Evolutionary conservation across 2,113 vertebrate species (phyloP).

Genomic region (Dryoscopus gambensis): DNA sequence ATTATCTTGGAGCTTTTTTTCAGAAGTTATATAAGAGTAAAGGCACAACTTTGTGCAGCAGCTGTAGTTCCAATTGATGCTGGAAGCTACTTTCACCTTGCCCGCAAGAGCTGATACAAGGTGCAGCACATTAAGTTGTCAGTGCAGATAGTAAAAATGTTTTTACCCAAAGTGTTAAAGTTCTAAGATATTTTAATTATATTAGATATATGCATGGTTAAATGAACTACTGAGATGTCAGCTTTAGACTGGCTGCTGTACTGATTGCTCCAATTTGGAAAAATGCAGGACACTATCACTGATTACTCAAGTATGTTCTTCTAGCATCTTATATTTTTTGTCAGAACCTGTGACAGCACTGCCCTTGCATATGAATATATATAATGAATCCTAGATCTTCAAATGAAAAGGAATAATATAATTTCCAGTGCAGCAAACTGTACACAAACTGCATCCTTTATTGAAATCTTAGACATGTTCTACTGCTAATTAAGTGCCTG

Average conservation of each 20-base stretch:
- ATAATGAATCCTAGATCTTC: background rate
- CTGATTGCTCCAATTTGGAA: background rate
- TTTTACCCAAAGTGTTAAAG: background rate
- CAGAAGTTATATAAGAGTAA: background rate
- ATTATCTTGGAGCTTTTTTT: background rate
- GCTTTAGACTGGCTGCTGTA: background rate
- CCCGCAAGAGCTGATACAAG: fast-evolving
- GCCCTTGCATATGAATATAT: background rate
- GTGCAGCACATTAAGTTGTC: background rate
- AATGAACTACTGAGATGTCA: background rate
- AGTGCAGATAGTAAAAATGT: background rate
- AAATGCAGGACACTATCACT: background rate
- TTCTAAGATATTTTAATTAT: background rate
- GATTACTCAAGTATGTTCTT: background rate
- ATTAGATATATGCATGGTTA: background rate
- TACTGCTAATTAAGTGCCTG: background rate
- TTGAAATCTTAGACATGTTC: background rate
- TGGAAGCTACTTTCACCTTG: background rate
- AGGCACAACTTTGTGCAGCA: background rate
- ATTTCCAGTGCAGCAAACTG: background rate
- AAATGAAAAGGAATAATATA: background rate
- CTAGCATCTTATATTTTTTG: background rate
- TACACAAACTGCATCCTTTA: background rate
- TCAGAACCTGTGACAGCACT: background rate
- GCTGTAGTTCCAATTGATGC: background rate